Evolutionary conservation across 2,888 invertebrate genomes (phyloP).

Genomic region (Ichneumoninae sp.): DNA sequence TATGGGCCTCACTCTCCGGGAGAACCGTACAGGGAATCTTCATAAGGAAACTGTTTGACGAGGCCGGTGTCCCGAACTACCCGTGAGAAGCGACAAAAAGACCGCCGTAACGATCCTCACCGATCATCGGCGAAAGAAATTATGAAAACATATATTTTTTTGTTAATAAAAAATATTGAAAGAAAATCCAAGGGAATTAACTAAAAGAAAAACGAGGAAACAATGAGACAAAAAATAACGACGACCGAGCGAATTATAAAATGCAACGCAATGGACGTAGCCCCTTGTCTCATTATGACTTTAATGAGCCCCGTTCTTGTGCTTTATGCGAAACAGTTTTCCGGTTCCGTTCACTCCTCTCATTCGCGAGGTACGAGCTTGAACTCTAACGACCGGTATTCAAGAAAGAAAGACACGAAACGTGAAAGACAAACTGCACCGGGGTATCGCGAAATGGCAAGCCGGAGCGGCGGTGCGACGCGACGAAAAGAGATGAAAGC

Average conservation of each 20-base stretch:
- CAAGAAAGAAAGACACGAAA: neutral
- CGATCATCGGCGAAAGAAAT: slow-evolving; percentile 21
- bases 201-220: slow-evolving; percentile 2
- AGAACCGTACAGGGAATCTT: slow-evolving; percentile 49
- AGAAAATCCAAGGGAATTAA: neutral
- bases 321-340: slow-evolving; percentile 56
- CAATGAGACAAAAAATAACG: slow-evolving; percentile 3
- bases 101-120: slow-evolving; percentile 38
- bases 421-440: neutral
- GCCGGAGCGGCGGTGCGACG: slow-evolving; percentile 12
- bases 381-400: slow-evolving; percentile 43
- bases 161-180: neutral
- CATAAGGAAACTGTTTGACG: slow-evolving; percentile 62
- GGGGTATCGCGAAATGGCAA: slow-evolving; percentile 21
- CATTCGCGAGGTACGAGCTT: slow-evolving; percentile 20
- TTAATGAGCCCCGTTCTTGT: slow-evolving; percentile 52
- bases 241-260: slow-evolving; percentile 9
- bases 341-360: slow-evolving; percentile 5
- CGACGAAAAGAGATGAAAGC: slow-evolving; percentile 40
- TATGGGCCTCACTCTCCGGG: slow-evolving; percentile 51
- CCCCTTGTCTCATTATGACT: slow-evolving; percentile 41
- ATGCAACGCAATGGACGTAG: slow-evolving; percentile 10
- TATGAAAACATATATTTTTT: neutral
- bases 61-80: slow-evolving; percentile 53
- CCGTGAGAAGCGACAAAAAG: slow-evolving; percentile 55